A percentile compares a stretch with the other conserved stretches of the same genome.
These are phyloP conservation scores for Pimephales promelas DNA, from an alignment of 2,113 vertebrate species.

Conservation along the genomic window DNA sequence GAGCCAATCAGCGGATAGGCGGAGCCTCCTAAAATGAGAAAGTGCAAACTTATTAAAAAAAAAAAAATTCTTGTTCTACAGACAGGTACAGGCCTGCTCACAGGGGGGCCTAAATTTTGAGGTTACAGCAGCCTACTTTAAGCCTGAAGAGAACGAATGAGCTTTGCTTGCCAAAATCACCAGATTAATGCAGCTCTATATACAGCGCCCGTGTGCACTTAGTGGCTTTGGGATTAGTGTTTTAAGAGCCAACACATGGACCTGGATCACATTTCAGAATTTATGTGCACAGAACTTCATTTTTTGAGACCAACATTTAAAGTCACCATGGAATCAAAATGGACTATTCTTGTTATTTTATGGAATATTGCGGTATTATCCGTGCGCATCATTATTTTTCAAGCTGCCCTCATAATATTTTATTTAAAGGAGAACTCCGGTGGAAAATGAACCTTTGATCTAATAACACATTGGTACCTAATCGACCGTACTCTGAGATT, in stretches of 20 bases:
- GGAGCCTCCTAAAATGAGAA: constrained; percentile 42
- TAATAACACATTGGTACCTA: too few relatives aligned
- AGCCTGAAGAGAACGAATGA: constrained; percentile 54
- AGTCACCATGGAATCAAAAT: too few relatives aligned
- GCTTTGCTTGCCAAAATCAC: constrained; percentile 59
- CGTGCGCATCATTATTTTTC: too few relatives aligned
- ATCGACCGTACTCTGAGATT: too few relatives aligned
- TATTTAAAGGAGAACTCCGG: too few relatives aligned
- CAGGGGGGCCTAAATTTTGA: constrained; percentile 57
- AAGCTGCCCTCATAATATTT: too few relatives aligned
- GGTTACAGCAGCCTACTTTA: constrained; percentile 62
- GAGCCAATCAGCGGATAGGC: constrained; percentile 69
- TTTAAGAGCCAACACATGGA: constrained; percentile 47
- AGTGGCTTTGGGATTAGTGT: constrained; percentile 58
- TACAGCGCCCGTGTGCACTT: constrained; percentile 48
- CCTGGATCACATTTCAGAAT: constrained; percentile 51
- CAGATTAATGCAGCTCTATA: constrained; percentile 61
- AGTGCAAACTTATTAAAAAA: neutral
- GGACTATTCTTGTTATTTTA: too few relatives aligned
- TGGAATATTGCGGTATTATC: too few relatives aligned
- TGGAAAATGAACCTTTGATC: too few relatives aligned
- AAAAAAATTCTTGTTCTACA: constrained; percentile 55
- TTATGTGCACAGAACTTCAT: constrained; percentile 31
- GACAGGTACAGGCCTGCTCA: constrained; percentile 68
- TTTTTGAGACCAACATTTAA: neutral